Conservation (phyloP, 2,797 vertebrate genomes). For the Pelobates cultripes region DNA sequence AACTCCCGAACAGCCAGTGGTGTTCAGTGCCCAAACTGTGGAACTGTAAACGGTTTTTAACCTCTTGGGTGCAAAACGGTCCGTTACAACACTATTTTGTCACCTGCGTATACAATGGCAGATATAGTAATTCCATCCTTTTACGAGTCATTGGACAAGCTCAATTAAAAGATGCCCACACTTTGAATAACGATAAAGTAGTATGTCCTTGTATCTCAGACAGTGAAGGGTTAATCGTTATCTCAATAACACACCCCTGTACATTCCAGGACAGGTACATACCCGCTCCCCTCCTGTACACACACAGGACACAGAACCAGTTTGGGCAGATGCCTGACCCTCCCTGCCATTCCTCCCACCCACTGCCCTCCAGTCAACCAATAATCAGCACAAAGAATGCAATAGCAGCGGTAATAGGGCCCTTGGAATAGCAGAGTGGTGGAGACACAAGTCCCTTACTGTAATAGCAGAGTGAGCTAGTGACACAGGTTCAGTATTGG, state of each 20-base stretch:
- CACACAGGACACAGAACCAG: conserved; percentile 33
- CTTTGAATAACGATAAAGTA: background rate
- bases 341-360: background rate
- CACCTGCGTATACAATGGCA: too few relatives aligned
- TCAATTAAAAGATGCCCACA: too few relatives aligned
- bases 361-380: background rate
- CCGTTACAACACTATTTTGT: too few relatives aligned
- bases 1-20: too few relatives aligned
- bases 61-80: too few relatives aligned
- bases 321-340: conserved; percentile 12
- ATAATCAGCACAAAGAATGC: background rate
- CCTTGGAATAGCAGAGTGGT: background rate
- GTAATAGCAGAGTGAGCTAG: background rate
- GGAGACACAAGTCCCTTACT: background rate
- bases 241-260: conserved; percentile 15
- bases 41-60: too few relatives aligned
- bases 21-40: too few relatives aligned
- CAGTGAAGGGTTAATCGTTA: conserved; percentile 3
- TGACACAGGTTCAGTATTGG: background rate
- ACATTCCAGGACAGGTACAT: conserved; percentile 38
- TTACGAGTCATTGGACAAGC: too few relatives aligned
- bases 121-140: too few relatives aligned
- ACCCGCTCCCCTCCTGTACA: conserved; percentile 14
- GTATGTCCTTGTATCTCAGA: too few relatives aligned
- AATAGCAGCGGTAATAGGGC: background rate